A percentile compares a stretch with the other conserved stretches of the same genome.
Evolutionary conservation across 2,888 invertebrate species (phyloP).

Genomic region (Scrobipalpa costella): DNA sequence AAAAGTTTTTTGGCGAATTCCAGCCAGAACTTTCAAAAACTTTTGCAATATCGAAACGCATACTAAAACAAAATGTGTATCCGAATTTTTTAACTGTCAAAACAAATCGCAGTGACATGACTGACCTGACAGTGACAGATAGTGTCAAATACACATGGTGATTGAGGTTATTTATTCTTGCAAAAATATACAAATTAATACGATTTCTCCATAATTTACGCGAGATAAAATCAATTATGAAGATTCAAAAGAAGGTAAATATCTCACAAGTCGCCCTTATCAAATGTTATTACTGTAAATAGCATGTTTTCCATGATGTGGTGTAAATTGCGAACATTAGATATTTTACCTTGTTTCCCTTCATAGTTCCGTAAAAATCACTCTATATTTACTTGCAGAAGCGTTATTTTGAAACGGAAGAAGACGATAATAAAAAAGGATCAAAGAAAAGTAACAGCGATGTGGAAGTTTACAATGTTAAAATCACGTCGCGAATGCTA

Average conservation of each 20-base stretch:
- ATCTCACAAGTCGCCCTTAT: constrained; percentile 1
- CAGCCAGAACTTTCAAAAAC: too few species aligned
- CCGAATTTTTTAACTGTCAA: too few species aligned
- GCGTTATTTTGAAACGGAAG: constrained; percentile 57
- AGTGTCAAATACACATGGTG: constrained; percentile 29
- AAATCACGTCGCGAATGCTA: constrained; percentile 53
- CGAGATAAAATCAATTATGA: constrained; percentile 32
- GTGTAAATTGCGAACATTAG: background rate
- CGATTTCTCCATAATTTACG: background rate
- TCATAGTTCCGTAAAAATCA: background rate
- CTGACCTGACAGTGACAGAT: too few species aligned
- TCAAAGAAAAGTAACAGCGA: constrained; percentile 37
- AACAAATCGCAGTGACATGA: too few species aligned
- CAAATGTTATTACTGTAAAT: background rate
- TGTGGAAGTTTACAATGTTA: constrained; percentile 64
- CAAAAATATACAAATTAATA: background rate
- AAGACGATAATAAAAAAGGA: constrained; percentile 8
- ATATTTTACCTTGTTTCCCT: background rate
- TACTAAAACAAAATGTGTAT: too few species aligned
- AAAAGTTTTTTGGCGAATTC: too few species aligned
- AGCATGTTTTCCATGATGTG: background rate
- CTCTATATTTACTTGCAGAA: constrained; percentile 44
- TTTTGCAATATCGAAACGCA: too few species aligned
- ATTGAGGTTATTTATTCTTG: constrained; percentile 17
- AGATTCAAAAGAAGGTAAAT: constrained; percentile 40